A percentile compares a stretch with the other conserved stretches of the same genome.
These are phyloP conservation scores for Neria commutata DNA, from an alignment of 2,888 invertebrate genomes.

Conservation along the genomic window DNA sequence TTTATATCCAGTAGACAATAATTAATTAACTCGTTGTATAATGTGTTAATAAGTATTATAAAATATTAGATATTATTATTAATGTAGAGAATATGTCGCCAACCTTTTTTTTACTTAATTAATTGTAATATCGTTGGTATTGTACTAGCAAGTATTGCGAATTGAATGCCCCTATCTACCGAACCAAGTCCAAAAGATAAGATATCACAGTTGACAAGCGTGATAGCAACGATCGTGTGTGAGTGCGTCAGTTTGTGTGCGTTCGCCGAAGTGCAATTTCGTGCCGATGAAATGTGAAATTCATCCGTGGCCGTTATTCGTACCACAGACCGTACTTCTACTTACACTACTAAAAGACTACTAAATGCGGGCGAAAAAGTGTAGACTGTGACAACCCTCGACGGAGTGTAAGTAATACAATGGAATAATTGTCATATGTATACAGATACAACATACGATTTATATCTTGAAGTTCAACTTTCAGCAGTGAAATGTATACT, in stretches of 20 bases:
- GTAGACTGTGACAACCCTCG: constrained; percentile 12
- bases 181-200: constrained; percentile 16
- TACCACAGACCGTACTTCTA: constrained; percentile 4
- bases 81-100: too few species aligned
- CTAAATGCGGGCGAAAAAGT: constrained; percentile 11
- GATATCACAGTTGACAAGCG: constrained; percentile 14
- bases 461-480: constrained; percentile 10
- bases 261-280: not conserved
- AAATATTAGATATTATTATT: too few species aligned
- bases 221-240: not conserved
- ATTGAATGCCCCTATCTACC: not conserved
- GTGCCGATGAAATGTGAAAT: not conserved
- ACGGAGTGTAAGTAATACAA: not conserved
- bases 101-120: too few species aligned
- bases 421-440: not conserved
- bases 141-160: too few species aligned
- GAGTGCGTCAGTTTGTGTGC: not conserved
- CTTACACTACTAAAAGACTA: constrained; percentile 13
- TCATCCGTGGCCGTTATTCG: not conserved
- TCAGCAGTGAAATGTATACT: too few species aligned
- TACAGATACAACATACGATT: too few species aligned
- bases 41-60: not conserved
- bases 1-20: too few species aligned
- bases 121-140: too few species aligned
- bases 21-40: not conserved